phyloP scores from a whole-genome alignment of 2,888 invertebrate species.

The Lapara coniferarum region DNA sequence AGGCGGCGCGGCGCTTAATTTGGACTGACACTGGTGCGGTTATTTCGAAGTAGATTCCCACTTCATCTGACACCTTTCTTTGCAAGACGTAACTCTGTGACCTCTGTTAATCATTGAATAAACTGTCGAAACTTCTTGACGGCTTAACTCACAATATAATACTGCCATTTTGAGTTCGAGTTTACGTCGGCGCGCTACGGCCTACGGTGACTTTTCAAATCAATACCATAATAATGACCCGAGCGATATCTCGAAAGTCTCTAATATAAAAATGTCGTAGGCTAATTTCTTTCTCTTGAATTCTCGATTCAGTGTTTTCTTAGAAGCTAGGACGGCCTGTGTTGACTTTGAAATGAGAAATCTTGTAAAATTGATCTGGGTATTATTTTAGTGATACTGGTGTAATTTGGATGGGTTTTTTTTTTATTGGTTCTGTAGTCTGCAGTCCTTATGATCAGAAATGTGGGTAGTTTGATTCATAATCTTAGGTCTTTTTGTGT shows the following conservation, averaged over 20 bases:
- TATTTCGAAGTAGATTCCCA: too few relatives aligned
- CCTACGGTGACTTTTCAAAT: neutral
- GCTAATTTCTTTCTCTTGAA: neutral
- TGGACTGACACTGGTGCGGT: too few relatives aligned
- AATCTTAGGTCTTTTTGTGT: neutral
- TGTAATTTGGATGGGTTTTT: neutral
- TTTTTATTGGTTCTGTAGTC: neutral
- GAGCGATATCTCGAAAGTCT: neutral
- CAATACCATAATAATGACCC: neutral
- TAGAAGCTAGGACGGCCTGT: neutral
- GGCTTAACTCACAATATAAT: neutral
- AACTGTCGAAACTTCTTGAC: neutral
- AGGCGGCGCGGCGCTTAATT: constrained; percentile 8
- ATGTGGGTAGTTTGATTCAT: neutral
- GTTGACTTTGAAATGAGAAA: neutral
- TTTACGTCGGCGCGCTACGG: neutral
- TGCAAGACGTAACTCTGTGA: too few relatives aligned
- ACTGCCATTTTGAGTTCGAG: neutral
- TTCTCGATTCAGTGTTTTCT: constrained; percentile 1
- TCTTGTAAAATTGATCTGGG: neutral
- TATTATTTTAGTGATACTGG: neutral
- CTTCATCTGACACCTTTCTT: too few relatives aligned
- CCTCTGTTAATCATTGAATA: neutral
- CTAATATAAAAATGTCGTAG: constrained; percentile 7
- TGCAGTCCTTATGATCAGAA: too few relatives aligned